Conservation (phyloP, 2,888 invertebrate genomes). For the Stratiomys singularior region DNA sequence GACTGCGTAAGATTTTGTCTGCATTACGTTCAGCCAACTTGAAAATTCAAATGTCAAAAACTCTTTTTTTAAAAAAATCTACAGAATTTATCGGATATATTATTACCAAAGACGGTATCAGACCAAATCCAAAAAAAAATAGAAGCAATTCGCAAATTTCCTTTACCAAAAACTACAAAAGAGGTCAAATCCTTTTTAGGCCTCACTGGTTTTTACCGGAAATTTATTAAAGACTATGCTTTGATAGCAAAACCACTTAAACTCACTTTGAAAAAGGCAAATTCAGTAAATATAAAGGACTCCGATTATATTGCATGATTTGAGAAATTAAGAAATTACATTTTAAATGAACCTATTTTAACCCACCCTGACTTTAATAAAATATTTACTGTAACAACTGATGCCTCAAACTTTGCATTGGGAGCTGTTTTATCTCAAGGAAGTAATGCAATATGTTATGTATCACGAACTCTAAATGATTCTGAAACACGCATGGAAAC, state of each 20-base stretch:
- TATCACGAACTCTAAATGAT: conserved; percentile 38
- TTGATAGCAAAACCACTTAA: neutral
- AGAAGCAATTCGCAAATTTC: conserved; percentile 8
- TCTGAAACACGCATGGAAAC: conserved; percentile 40
- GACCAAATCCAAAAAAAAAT: conserved; percentile 41
- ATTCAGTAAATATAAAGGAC: neutral
- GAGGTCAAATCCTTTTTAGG: conserved; percentile 54
- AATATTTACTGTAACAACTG: conserved; percentile 53
- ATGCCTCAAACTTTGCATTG: conserved; percentile 54
- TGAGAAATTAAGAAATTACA: neutral
- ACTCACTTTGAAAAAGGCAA: neutral
- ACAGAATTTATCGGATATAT: conserved; percentile 34
- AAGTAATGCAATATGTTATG: conserved; percentile 54
- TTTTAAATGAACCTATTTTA: neutral
- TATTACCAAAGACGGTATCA: conserved; percentile 27
- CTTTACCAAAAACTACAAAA: conserved; percentile 51
- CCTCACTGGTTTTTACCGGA: conserved; percentile 52
- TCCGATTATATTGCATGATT: neutral
- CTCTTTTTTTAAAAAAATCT: conserved; percentile 57
- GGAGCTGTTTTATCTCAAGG: conserved; percentile 55
- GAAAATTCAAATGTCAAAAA: conserved; percentile 50
- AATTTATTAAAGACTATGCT: conserved; percentile 11
- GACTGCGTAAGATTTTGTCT: neutral
- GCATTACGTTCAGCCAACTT: conserved; percentile 1
- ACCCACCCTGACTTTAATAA: conserved; percentile 5